Conservation (phyloP, 1,140 invertebrate species). For the Heliothis virescens region DNA sequence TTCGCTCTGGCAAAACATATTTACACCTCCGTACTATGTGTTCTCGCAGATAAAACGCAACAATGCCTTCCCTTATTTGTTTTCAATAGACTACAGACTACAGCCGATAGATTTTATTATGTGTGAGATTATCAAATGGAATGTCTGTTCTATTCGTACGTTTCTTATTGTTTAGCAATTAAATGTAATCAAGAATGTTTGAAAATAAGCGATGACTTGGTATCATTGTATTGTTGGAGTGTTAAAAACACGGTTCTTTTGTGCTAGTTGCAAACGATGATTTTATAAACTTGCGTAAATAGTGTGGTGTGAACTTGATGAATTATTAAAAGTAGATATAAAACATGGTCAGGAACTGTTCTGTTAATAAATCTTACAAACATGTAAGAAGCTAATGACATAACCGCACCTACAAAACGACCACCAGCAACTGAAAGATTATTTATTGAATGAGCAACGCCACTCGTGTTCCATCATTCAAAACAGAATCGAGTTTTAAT, state of each 20-base stretch:
- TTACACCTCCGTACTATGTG: constrained; percentile 21
- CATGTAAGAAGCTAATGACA: not conserved
- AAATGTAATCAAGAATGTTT: constrained; percentile 9
- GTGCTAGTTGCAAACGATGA: not conserved
- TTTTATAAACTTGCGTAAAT: too few species aligned
- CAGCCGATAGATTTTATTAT: constrained; percentile 2
- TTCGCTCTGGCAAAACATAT: constrained; percentile 33
- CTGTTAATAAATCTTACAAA: not conserved
- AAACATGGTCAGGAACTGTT: not conserved
- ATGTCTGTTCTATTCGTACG: not conserved
- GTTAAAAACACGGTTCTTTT: not conserved
- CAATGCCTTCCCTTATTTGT: constrained; percentile 29
- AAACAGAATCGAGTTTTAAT: constrained; percentile 45
- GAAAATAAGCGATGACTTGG: not conserved
- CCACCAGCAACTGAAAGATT: constrained; percentile 12
- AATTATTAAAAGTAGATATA: not conserved
- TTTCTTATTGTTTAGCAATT: constrained; percentile 22
- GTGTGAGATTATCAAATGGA: not conserved
- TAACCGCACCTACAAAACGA: not conserved
- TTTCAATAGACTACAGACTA: constrained; percentile 22
- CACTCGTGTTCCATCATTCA: constrained; percentile 42
- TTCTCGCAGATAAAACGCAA: constrained; percentile 33
- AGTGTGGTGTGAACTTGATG: too few species aligned
- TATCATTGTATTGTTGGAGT: not conserved
- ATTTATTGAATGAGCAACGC: constrained; percentile 32